Percentiles rank a stretch among this genome's conserved stretches.
These are phyloP conservation scores for Triplophysa siluroides DNA, from an alignment of 2,113 vertebrate species.

Conservation along the genomic window DNA sequence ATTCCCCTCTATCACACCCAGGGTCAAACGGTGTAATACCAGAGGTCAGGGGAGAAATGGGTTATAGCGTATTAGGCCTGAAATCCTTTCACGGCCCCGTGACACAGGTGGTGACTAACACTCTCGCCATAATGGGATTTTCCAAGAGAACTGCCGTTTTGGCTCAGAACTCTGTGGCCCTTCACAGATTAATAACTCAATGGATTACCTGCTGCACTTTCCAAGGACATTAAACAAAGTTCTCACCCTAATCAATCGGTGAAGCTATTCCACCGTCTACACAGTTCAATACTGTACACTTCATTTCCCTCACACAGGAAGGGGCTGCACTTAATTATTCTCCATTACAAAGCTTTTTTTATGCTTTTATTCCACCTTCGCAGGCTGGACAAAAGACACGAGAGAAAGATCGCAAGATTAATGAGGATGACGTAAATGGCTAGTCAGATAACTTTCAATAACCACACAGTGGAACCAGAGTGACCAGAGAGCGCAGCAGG, in stretches of 20 bases:
- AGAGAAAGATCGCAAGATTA: conserved; percentile 35
- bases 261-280: conserved; percentile 66
- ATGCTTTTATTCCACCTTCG: conserved; percentile 60
- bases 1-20: conserved; percentile 25
- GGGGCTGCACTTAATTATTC: conserved; percentile 67
- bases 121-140: conserved; percentile 55
- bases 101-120: conserved; percentile 39
- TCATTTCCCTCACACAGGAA: conserved; percentile 65
- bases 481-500: conserved; percentile 3
- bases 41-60: conserved; percentile 56
- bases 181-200: conserved; percentile 75
- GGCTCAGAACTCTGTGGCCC: conserved; percentile 57
- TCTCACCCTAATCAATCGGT: conserved; percentile 67
- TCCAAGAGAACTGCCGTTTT: conserved; percentile 61
- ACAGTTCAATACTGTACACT: conserved; percentile 70
- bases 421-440: conserved; percentile 28
- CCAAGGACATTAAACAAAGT: conserved; percentile 75
- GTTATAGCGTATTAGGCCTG: conserved; percentile 56
- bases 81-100: conserved; percentile 46
- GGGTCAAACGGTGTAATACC: conserved; percentile 52
- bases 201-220: conserved; percentile 73
- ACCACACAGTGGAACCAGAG: conserved; percentile 32
- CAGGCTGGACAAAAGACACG: conserved; percentile 49
- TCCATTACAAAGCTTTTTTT: conserved; percentile 46
- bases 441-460: conserved; percentile 35